Base-by-base conservation (phyloP, 2,113 vertebrate genomes). In the Sterna hirundo region DNA sequence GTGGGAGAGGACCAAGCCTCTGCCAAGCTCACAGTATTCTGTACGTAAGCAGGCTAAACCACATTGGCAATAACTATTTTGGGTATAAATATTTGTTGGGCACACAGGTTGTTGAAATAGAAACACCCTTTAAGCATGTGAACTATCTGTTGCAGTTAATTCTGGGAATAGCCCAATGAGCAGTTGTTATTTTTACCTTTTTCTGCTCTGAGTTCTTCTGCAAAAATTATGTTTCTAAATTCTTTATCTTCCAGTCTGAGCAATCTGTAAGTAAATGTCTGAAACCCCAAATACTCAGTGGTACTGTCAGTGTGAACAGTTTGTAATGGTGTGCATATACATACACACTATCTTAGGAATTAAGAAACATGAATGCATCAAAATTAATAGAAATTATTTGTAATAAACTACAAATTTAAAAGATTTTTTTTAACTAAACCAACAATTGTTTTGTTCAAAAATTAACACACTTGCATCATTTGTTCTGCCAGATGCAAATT, bases 1-100 rank as follows among this genome's bases (percentile, higher is more conserved):
- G 99, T 99, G 29, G 99, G 99, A 90, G 99, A 98, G 97, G 98
- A 98, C 44, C 98, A 99, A 93, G 98, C 98, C 42, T 98, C 98
- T 29, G 96, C 99, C 62, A 86, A 98, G 76, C 98, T 99, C 92
- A 98, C 99, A 81, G 98, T 99, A 90, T 98, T 98, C 72, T 99
- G 99, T 99, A 98, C 94, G 99, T 97, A 97, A 89, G 77, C 95
- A 94, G 57, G 51, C n/a, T 46, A 32, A 82, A 69, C 58, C 46
- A 26, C 26, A 66, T 57, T n/a, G 36, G 13, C 42, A 69, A 32
- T 57, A 40, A 42, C 57, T 51, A 34, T 54, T 58, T 72, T 65
- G 55, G 40, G 46, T 62, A 52, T 62, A 83, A 62, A 66, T 78
- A 65, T 78, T 61, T 78, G 13, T 34, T 74, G 38, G 71, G 40